Conservation (phyloP, 1,140 invertebrate species). For the Tetramorium alpestre region DNA sequence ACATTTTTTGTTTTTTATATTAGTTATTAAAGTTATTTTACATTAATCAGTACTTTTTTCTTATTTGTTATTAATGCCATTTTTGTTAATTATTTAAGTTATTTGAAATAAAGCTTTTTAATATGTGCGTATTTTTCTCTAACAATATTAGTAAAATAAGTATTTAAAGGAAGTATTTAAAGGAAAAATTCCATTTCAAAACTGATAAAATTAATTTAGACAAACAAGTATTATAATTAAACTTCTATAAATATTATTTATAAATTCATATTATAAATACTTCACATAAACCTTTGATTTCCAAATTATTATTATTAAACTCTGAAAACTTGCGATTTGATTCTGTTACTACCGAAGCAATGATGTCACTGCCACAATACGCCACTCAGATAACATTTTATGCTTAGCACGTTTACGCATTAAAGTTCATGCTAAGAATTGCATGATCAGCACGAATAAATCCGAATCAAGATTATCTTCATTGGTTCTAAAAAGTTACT, state of each 20-base stretch:
- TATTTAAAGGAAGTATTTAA: too few species aligned
- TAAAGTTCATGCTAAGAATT: conserved; percentile 24
- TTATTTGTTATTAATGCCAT: neutral
- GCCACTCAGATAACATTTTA: neutral
- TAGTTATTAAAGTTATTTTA: neutral
- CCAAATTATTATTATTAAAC: neutral
- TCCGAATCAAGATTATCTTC: neutral
- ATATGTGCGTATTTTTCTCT: neutral
- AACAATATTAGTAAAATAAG: neutral
- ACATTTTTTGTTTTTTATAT: neutral
- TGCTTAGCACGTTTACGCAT: neutral
- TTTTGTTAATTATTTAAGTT: neutral
- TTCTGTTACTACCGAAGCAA: neutral
- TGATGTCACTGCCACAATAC: conserved; percentile 7
- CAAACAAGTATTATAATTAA: neutral
- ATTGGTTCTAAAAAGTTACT: neutral
- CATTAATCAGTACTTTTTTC: neutral
- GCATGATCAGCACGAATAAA: conserved; percentile 18
- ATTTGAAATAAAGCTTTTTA: neutral
- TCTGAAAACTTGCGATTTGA: neutral
- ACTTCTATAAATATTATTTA: neutral
- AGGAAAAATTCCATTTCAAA: neutral
- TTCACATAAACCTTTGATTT: neutral
- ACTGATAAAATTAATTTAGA: neutral
- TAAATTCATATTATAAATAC: neutral